Base-by-base conservation (phyloP, 2,113 vertebrate genomes). In the Lathamus discolor region DNA sequence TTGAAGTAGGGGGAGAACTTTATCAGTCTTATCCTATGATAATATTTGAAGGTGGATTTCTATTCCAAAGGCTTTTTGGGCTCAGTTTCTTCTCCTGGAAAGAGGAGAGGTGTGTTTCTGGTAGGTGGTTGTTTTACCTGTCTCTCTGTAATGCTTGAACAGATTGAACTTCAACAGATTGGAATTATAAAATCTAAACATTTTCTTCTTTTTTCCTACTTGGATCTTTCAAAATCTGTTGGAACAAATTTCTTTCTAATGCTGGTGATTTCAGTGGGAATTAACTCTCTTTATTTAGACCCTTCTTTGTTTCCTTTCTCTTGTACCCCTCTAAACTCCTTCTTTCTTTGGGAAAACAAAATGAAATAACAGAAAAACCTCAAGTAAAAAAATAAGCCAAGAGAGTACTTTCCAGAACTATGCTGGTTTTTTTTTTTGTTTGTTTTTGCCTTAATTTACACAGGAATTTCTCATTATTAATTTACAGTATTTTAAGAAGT, bases 1-100 rank as follows among this genome's bases (percentile, higher is more conserved):
- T 3, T 13, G 14, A 55, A 77, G 9, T 0, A 4, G 7, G 8
- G 16, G 12, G 11, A 16, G 5, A 43, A 1, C 0, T 29, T 0
- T 41, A 0, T 7, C 0, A 0, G 6, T 25, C 9, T 10, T 35
- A 6, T 51, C 10, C 0, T 7, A 2, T 11, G 9, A 1, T 0
- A 13, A 0, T 13, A 7, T 33, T 51, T 64, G 23, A 23, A 54
- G 15, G 33, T 29, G 7, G 6, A 8, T 0, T 0, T 82, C 6
- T 17, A 0, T 4, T 4, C 0, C 0, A 13, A 41, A 43, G 39
- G 20, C 3, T 59, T 54, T 54, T 74, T 24, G 12, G 3, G 5
- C 3, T 78, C 2, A 0, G 0, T 49, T 75, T 83, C 13, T 75
- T 35, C 13, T 9, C 1, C 13, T 31, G 27, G 8, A 49, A 88